Percentiles rank a stretch among this genome's conserved stretches.
Evolutionary conservation across 2,797 vertebrate genomes (phyloP).

Genomic region (Pseudopleuronectes americanus): DNA sequence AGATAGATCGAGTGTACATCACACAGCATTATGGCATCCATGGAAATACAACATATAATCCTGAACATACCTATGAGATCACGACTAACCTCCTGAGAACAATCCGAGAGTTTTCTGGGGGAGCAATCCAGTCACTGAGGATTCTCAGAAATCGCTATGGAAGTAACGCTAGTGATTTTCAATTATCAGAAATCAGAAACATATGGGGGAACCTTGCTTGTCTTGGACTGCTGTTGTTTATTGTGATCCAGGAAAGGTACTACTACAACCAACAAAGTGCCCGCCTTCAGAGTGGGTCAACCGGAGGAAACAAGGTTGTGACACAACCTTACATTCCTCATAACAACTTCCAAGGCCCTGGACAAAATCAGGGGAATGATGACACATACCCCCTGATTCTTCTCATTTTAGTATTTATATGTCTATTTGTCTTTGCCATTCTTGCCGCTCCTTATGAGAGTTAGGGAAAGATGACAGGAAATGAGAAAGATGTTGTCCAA

Average conservation of each 20-base stretch:
- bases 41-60: constrained; percentile 54
- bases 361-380: neutral
- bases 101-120: constrained; percentile 60
- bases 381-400: too few species aligned
- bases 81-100: constrained; percentile 54
- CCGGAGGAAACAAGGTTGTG: too few species aligned
- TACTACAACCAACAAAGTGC: neutral
- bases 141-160: constrained; percentile 47
- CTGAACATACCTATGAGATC: constrained; percentile 62
- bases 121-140: neutral
- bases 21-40: constrained; percentile 63
- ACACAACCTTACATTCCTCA: neutral
- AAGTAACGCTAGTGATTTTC: neutral
- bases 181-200: constrained; percentile 33
- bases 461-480: too few species aligned
- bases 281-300: neutral
- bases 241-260: constrained; percentile 45
- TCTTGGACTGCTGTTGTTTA: constrained; percentile 66
- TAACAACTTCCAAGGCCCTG: neutral
- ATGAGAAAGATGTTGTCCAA: too few species aligned
- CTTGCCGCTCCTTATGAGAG: too few species aligned
- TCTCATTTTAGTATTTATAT: too few species aligned
- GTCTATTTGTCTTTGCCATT: too few species aligned
- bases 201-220: constrained; percentile 49
- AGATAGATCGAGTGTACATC: constrained; percentile 64